Evolutionary conservation across 2,888 invertebrate species (phyloP).

Genomic region (Melieria picta): DNA sequence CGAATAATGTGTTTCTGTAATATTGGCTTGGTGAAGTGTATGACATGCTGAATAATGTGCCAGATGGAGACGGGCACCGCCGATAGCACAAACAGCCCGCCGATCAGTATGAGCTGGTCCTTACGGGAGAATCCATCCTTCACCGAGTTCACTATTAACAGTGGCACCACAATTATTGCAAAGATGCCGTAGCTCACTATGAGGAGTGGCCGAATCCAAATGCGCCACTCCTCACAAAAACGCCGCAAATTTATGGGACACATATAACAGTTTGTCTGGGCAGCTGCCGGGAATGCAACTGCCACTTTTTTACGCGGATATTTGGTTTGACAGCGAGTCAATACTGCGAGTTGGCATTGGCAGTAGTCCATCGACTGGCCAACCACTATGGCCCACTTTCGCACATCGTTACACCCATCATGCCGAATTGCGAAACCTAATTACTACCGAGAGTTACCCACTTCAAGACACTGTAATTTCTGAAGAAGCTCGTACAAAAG

Average conservation of each 20-base stretch:
- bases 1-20: conserved; percentile 94
- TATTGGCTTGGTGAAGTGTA: conserved; percentile 91
- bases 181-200: conserved; percentile 82
- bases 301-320: no score
- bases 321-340: no score
- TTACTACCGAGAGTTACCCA: no score
- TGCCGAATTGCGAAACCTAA: no score
- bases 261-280: background rate
- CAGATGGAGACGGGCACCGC: conserved; percentile 93
- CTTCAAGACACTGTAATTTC: no score
- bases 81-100: conserved; percentile 90
- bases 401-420: no score
- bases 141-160: conserved; percentile 83
- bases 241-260: conserved; percentile 45
- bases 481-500: no score
- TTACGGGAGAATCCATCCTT: conserved; percentile 81
- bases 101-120: conserved; percentile 84
- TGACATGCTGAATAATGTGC: conserved; percentile 94
- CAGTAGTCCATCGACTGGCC: no score
- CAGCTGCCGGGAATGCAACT: no score
- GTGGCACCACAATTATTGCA: conserved; percentile 84
- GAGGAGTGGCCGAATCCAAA: conserved; percentile 90
- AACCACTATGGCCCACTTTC: no score
- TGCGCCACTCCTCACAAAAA: conserved; percentile 74
- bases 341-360: no score